Evolutionary conservation across 2,113 vertebrate genomes (phyloP).

Genomic region (Channa maculata): DNA sequence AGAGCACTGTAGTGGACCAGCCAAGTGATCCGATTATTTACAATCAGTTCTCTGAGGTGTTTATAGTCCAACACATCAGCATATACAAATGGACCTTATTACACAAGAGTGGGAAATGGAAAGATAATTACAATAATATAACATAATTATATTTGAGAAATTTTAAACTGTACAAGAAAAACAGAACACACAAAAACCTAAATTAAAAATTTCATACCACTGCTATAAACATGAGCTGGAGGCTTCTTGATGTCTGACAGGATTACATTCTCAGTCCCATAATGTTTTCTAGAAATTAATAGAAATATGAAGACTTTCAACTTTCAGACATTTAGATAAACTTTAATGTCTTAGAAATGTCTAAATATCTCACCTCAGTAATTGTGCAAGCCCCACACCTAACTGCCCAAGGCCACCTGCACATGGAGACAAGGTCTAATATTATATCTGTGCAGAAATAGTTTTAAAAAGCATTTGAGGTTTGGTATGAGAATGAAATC

Average conservation of each 20-base stretch:
- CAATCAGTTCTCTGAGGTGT: slow-evolving; percentile 81
- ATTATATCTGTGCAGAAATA: background rate
- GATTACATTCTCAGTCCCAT: slow-evolving; percentile 83
- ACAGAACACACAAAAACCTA: background rate
- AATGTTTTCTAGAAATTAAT: slow-evolving; percentile 74
- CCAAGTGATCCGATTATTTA: slow-evolving; percentile 84
- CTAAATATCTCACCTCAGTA: slow-evolving; percentile 75
- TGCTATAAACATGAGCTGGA: slow-evolving; percentile 71
- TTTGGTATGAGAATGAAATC: slow-evolving; percentile 12
- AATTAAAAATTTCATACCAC: slow-evolving; percentile 66
- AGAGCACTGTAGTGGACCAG: slow-evolving; percentile 84
- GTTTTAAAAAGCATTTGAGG: background rate
- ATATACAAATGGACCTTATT: slow-evolving; percentile 83
- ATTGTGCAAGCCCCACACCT: slow-evolving; percentile 81
- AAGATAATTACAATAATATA: background rate
- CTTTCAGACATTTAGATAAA: slow-evolving; percentile 8
- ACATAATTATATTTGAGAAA: background rate
- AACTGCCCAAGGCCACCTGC: slow-evolving; percentile 85
- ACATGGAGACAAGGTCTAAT: slow-evolving; percentile 14
- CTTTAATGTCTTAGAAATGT: background rate
- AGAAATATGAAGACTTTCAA: background rate
- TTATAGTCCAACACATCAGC: slow-evolving; percentile 85
- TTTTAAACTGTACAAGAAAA: background rate
- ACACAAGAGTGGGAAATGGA: background rate
- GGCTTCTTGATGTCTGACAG: slow-evolving; percentile 86